Evolutionary conservation across 2,888 invertebrate species (phyloP).

Genomic region (Punctoribates punctum): DNA sequence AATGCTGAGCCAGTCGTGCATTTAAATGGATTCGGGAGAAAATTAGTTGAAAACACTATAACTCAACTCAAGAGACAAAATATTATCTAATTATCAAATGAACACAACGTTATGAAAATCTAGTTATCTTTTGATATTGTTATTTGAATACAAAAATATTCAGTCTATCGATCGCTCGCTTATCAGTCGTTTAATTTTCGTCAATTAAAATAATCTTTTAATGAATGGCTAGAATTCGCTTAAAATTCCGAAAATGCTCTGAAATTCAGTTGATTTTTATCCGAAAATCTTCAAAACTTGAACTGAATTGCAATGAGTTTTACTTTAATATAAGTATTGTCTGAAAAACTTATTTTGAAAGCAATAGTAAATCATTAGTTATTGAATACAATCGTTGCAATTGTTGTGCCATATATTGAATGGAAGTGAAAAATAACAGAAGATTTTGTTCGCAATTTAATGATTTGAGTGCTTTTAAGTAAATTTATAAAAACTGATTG

Average conservation of each 20-base stretch:
- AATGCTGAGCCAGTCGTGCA: conserved; percentile 25
- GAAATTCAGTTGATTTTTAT: neutral
- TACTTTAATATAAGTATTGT: neutral
- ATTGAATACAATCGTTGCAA: conserved; percentile 3
- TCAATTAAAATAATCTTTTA: no score
- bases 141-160: no score
- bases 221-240: no score
- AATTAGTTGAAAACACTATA: neutral
- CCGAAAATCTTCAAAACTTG: neutral
- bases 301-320: neutral
- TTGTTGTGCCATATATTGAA: neutral
- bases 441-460: neutral
- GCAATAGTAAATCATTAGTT: conserved; percentile 5
- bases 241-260: no score
- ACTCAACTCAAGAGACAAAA: neutral
- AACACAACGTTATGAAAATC: neutral
- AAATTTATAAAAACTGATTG: conserved; percentile 17
- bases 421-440: neutral
- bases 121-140: neutral
- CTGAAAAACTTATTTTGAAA: neutral
- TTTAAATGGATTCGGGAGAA: neutral
- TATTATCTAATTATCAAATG: conserved; percentile 13
- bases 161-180: neutral
- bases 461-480: conserved; percentile 18
- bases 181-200: neutral